These are phyloP conservation scores for Strigops habroptila DNA, from an alignment of 2,113 vertebrate species.

Conservation along the genomic window DNA sequence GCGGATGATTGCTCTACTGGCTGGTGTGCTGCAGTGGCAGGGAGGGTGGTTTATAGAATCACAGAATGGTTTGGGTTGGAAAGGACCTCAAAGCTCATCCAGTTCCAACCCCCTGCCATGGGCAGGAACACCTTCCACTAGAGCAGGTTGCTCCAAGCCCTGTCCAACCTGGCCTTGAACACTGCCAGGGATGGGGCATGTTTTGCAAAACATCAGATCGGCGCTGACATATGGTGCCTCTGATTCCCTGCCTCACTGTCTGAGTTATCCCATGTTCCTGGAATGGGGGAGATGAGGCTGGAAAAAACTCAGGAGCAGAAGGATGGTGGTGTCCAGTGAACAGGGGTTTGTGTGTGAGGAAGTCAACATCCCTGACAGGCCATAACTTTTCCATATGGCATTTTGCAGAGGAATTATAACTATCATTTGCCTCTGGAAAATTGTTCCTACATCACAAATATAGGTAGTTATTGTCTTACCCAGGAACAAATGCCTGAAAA, in stretches of 20 bases:
- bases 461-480: not conserved
- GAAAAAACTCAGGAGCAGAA: not conserved
- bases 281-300: not conserved
- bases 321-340: not conserved
- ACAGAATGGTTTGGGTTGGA: not conserved
- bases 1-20: not conserved
- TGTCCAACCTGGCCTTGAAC: not conserved
- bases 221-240: not conserved
- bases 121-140: not conserved
- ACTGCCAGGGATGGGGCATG: not conserved
- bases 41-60: not conserved
- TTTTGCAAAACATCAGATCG: not conserved
- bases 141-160: not conserved
- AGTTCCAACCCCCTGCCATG: not conserved
- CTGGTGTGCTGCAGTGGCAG: not conserved
- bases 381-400: not conserved
- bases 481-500: not conserved
- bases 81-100: not conserved
- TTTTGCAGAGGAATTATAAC: not conserved
- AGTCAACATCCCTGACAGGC: not conserved
- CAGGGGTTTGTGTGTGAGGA: not conserved
- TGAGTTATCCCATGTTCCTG: not conserved
- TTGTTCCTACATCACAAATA: not conserved
- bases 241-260: accelerated
- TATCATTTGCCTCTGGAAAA: not conserved